These are phyloP conservation scores for Coracopsis vasa DNA, from an alignment of 2,113 vertebrate species.

Conservation along the genomic window DNA sequence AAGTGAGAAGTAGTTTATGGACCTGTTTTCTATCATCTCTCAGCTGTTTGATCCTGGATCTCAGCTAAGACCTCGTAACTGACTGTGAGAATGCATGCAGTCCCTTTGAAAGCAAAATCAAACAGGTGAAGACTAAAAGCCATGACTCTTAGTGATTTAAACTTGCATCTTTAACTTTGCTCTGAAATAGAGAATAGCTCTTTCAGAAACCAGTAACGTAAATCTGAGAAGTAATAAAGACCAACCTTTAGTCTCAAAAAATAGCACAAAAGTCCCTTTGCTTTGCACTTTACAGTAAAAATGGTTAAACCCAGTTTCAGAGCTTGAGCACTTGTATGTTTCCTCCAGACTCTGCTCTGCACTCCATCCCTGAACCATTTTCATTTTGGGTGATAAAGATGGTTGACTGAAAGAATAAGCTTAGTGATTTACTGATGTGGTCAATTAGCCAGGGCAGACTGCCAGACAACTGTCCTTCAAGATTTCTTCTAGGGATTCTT, in stretches of 20 bases:
- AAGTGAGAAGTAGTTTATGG: slow-evolving; percentile 22
- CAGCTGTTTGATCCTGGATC: slow-evolving; percentile 29
- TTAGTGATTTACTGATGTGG: neutral
- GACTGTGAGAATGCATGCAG: neutral
- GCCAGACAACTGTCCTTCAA: neutral
- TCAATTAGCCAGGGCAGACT: neutral
- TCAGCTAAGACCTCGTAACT: slow-evolving; percentile 10
- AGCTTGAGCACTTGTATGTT: neutral
- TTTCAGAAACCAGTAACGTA: neutral
- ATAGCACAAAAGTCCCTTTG: neutral
- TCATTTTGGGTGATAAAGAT: neutral
- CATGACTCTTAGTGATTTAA: neutral
- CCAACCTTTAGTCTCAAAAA: neutral
- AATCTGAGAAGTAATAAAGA: neutral
- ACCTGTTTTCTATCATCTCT: slow-evolving; percentile 48
- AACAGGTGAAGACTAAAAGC: slow-evolving; percentile 35
- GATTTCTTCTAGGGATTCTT: neutral
- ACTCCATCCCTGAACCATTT: neutral
- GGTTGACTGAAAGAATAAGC: neutral
- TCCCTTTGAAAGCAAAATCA: slow-evolving; percentile 47
- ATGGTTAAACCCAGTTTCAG: neutral
- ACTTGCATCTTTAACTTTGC: neutral
- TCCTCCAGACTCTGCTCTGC: neutral
- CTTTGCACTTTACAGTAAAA: neutral
- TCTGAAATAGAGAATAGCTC: neutral